phyloP scores from a whole-genome alignment of 2,797 vertebrate genomes.

The Crypturellus tataupa region DNA sequence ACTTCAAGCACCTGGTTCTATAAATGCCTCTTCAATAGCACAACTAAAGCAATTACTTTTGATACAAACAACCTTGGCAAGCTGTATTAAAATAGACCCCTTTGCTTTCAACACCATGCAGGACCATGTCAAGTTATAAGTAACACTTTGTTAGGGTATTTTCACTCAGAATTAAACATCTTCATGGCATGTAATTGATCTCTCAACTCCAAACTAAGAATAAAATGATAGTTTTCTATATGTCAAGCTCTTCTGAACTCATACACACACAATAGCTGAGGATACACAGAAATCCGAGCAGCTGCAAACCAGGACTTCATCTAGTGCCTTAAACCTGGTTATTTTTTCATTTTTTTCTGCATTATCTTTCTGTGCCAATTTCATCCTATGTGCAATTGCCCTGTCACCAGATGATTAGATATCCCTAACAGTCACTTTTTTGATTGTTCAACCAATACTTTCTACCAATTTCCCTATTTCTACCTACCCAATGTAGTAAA shows the following conservation, averaged over 20 bases:
- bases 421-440: background rate
- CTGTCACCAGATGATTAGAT: background rate
- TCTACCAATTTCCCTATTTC: background rate
- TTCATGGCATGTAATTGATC: background rate
- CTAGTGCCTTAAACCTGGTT: background rate
- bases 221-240: accelerated
- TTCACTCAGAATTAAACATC: background rate
- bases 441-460: background rate
- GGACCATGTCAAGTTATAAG: background rate
- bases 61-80: slow-evolving; percentile 37
- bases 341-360: background rate
- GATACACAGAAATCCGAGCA: background rate
- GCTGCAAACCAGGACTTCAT: background rate
- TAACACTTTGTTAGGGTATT: background rate
- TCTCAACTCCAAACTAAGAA: background rate
- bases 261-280: background rate
- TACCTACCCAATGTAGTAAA: accelerated
- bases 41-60: slow-evolving; percentile 31
- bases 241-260: background rate
- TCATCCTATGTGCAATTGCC: background rate
- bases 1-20: background rate
- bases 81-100: background rate
- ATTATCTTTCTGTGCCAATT: background rate
- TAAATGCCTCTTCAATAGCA: background rate
- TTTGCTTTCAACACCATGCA: background rate